A percentile compares a stretch with the other conserved stretches of the same genome.
These are phyloP conservation scores for Chinchilla lanigera DNA, from an alignment of 2,113 vertebrate species.

Conservation along the genomic window DNA sequence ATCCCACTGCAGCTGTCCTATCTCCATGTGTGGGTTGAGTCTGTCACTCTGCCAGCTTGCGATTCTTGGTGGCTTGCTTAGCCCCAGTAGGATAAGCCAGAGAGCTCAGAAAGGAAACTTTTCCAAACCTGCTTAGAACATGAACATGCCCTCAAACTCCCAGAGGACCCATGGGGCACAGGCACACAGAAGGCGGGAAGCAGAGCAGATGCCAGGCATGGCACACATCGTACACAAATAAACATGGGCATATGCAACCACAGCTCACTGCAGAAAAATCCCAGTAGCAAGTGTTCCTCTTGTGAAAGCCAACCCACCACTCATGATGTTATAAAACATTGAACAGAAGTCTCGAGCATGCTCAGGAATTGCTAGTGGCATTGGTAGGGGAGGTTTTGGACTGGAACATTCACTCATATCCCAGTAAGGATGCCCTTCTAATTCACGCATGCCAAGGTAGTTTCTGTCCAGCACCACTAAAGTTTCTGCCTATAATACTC, in stretches of 20 bases:
- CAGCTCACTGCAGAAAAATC: constrained; percentile 19
- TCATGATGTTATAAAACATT: not conserved
- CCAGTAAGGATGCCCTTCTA: not conserved
- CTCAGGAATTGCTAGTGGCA: not conserved
- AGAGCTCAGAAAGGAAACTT: not conserved
- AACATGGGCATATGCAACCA: constrained; percentile 7
- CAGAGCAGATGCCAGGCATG: constrained; percentile 39
- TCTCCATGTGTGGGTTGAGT: not conserved
- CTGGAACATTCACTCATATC: not conserved
- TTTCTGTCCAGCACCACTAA: not conserved
- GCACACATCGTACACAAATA: constrained; percentile 25
- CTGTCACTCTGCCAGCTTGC: not conserved
- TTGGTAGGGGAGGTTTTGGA: not conserved
- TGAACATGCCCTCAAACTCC: not conserved
- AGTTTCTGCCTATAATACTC: not conserved
- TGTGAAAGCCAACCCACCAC: constrained; percentile 48
- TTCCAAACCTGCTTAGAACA: constrained; percentile 10
- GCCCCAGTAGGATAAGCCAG: not conserved
- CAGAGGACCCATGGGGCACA: not conserved
- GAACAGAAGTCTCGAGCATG: not conserved
- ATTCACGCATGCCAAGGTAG: not conserved
- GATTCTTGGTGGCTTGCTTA: constrained; percentile 32
- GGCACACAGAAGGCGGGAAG: not conserved
- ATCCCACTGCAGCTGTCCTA: not conserved
- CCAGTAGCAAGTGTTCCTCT: constrained; percentile 10